phyloP scores from a whole-genome alignment of 2,113 vertebrate genomes.

The Tyrannus savana region DNA sequence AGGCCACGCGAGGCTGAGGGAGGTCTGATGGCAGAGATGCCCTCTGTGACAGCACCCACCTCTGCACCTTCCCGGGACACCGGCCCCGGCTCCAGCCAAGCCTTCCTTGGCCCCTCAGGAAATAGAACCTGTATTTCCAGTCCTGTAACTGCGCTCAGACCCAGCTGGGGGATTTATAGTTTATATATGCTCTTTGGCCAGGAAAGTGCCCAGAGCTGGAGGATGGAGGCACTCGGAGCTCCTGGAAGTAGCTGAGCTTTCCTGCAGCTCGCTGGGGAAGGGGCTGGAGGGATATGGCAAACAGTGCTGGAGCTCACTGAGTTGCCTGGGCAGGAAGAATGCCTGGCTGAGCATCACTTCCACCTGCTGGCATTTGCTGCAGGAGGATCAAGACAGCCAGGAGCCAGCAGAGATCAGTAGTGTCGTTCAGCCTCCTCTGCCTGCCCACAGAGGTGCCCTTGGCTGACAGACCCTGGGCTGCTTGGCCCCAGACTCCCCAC shows the following conservation, averaged over 20 bases:
- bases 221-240: background rate
- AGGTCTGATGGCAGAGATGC: background rate
- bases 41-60: background rate
- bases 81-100: background rate
- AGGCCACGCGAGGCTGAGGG: fast-evolving
- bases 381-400: fast-evolving
- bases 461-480: background rate
- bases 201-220: background rate
- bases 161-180: background rate
- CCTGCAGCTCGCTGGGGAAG: background rate
- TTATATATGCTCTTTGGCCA: background rate
- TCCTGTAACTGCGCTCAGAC: background rate
- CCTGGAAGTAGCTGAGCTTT: background rate
- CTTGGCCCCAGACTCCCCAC: background rate
- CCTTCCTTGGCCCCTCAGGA: background rate
- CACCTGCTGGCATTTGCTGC: fast-evolving
- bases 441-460: background rate
- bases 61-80: fast-evolving
- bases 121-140: constrained; percentile 68
- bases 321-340: background rate
- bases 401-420: fast-evolving
- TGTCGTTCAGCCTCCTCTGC: background rate
- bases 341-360: background rate
- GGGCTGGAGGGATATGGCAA: background rate
- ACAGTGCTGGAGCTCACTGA: fast-evolving